These are phyloP conservation scores for Gymnothorax reevesii DNA, from an alignment of 2,797 vertebrate genomes.

Conservation along the genomic window DNA sequence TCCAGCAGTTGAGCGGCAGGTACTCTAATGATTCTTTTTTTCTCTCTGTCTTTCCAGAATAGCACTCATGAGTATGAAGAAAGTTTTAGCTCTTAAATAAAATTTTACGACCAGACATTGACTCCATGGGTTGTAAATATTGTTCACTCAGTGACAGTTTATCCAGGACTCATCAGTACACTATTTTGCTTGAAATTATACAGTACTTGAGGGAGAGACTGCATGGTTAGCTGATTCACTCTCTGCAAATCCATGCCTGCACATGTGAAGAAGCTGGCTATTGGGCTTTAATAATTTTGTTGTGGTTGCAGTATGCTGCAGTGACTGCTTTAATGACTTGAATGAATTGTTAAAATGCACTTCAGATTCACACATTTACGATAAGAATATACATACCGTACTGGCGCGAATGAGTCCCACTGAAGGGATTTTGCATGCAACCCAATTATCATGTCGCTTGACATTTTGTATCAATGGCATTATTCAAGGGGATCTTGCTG, in stretches of 20 bases:
- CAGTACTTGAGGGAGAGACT: not conserved
- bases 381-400: not conserved
- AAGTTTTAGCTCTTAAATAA: conserved; percentile 2
- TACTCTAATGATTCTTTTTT: not conserved
- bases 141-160: not conserved
- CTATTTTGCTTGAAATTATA: not conserved
- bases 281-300: not conserved
- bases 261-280: not conserved
- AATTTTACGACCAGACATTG: not conserved
- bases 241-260: not conserved
- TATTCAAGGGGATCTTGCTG: not conserved
- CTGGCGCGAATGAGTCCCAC: not conserved
- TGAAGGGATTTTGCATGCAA: not conserved
- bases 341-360: not conserved
- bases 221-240: not conserved
- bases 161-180: too few species aligned
- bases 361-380: not conserved
- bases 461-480: not conserved
- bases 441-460: not conserved
- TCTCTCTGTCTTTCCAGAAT: not conserved
- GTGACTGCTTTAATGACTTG: not conserved
- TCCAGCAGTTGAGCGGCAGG: not conserved
- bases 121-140: conserved; percentile 1
- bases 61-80: not conserved
- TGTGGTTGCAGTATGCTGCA: not conserved